Evolutionary conservation across 2,797 vertebrate genomes (phyloP).

Genomic region (Phalanger gymnotis): DNA sequence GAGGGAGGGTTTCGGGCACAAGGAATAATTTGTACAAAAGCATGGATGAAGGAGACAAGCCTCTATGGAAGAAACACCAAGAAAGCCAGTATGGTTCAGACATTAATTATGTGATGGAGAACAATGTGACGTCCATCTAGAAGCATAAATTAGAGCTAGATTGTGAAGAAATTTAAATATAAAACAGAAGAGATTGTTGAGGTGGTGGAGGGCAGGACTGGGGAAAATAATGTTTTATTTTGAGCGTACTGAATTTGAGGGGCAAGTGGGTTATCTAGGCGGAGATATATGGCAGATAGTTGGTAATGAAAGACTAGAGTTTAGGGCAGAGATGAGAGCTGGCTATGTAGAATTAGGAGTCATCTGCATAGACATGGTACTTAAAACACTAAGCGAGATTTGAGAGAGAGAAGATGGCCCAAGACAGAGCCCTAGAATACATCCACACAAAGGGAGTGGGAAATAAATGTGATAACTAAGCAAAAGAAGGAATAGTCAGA

Average conservation of each 20-base stretch:
- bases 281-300: background rate
- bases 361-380: background rate
- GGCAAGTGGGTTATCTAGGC: background rate
- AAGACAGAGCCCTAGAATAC: background rate
- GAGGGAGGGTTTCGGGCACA: background rate
- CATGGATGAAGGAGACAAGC: background rate
- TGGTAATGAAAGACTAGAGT: background rate
- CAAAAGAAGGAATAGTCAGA: background rate
- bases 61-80: background rate
- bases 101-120: background rate
- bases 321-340: background rate
- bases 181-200: background rate
- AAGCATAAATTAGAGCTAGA: background rate
- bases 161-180: background rate
- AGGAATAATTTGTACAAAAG: background rate
- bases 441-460: background rate
- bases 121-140: background rate
- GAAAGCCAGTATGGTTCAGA: background rate
- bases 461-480: background rate
- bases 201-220: background rate
- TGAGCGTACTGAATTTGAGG: background rate
- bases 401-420: background rate
- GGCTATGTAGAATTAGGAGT: background rate
- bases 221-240: background rate
- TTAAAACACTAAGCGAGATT: background rate